A percentile compares a stretch with the other conserved stretches of the same genome.
These are phyloP conservation scores for Elaphurus davidianus DNA, from an alignment of 2,113 vertebrate genomes.

Conservation along the genomic window DNA sequence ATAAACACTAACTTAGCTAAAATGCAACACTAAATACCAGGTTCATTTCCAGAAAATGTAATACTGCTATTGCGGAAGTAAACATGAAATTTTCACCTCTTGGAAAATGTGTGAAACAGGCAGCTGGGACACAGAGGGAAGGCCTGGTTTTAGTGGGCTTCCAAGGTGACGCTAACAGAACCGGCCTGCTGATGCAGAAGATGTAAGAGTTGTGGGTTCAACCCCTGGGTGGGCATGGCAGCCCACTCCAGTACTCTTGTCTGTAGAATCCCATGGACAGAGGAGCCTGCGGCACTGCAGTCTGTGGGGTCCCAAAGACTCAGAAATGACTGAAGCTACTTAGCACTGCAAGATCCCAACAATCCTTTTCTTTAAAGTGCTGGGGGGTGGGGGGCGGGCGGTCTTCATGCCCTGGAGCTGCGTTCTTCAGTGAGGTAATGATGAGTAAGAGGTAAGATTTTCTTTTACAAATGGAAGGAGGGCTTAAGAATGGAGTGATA, in stretches of 20 bases:
- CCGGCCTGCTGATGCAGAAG: neutral
- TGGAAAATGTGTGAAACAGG: neutral
- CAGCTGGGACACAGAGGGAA: neutral
- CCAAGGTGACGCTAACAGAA: neutral
- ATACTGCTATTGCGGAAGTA: neutral
- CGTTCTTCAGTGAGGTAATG: too few species aligned
- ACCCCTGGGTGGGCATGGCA: neutral
- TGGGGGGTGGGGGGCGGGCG: accelerated
- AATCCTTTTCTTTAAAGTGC: too few species aligned
- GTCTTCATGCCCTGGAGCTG: accelerated
- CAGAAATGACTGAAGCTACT: neutral
- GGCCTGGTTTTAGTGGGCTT: neutral
- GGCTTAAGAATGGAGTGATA: neutral
- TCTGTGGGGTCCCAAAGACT: neutral
- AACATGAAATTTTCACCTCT: constrained; percentile 8
- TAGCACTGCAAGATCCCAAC: neutral
- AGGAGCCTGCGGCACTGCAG: neutral
- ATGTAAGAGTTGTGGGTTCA: neutral
- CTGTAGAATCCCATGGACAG: neutral
- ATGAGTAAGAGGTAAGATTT: neutral
- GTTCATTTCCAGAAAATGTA: neutral
- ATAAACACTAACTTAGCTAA: neutral
- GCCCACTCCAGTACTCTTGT: neutral
- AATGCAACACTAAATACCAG: neutral
- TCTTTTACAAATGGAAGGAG: neutral